Conservation (phyloP, 2,888 invertebrate species). For the Seira ritae region DNA sequence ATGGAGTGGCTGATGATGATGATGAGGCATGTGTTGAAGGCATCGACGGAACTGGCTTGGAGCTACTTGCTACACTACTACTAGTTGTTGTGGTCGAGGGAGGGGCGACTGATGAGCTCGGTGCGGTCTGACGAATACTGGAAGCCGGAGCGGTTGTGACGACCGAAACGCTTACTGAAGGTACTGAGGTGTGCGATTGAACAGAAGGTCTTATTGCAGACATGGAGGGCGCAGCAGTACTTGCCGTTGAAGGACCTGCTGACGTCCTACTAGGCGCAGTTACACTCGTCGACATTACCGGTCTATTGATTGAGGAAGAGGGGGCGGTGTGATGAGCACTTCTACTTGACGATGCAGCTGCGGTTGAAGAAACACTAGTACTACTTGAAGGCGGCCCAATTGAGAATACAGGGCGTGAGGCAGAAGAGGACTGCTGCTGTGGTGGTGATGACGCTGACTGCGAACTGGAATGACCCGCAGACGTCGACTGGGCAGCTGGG, state of each 20-base stretch:
- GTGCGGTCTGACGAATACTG: conserved; percentile 35
- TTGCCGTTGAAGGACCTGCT: conserved; percentile 23
- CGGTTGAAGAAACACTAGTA: conserved; percentile 49
- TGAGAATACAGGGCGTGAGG: conserved; percentile 54
- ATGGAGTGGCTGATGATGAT: conserved; percentile 49
- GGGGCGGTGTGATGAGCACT: conserved; percentile 43
- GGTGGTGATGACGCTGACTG: conserved; percentile 5
- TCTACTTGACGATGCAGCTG: conserved; percentile 32
- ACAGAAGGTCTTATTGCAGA: conserved; percentile 55
- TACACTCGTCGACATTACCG: conserved; percentile 54
- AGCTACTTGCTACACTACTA: conserved; percentile 51
- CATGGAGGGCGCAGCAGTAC: conserved; percentile 8
- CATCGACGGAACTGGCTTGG: conserved; percentile 74
- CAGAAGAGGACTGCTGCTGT: conserved; percentile 43
- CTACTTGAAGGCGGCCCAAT: conserved; percentile 58
- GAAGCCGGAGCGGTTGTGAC: conserved; percentile 34
- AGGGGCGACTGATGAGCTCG: conserved; percentile 47
- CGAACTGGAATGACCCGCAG: conserved; percentile 16
- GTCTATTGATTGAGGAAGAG: conserved; percentile 37
- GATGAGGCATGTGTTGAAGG: conserved; percentile 73
- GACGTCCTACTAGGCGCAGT: conserved; percentile 45
- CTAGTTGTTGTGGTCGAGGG: conserved; percentile 58
- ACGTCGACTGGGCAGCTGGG: conserved; percentile 16
- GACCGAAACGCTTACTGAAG: conserved; percentile 47
- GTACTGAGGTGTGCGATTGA: conserved; percentile 54